Evolutionary conservation across 2,113 vertebrate genomes (phyloP).

Genomic region (Erythrolamprus reginae): DNA sequence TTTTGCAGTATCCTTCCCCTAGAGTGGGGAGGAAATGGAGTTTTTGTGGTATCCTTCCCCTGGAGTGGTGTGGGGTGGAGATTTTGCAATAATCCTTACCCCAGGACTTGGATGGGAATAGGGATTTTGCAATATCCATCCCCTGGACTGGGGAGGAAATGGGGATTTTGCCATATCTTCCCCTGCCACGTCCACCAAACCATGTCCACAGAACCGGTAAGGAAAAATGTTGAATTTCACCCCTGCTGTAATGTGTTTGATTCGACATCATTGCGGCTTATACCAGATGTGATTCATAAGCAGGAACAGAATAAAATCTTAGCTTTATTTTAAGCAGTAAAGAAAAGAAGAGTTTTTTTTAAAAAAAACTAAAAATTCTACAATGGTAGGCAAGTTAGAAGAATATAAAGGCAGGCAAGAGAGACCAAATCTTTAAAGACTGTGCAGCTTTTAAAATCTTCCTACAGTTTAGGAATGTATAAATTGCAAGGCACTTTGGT

Average conservation of each 20-base stretch:
- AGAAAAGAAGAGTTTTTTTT: neutral
- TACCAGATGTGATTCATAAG: neutral
- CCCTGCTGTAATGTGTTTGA: neutral
- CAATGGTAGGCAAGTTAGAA: constrained; percentile 13
- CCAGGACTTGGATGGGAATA: no score
- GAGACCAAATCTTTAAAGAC: constrained; percentile 26
- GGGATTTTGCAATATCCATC: no score
- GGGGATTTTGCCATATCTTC: no score
- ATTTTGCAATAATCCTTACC: no score
- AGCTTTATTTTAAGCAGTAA: neutral
- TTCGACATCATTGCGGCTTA: neutral
- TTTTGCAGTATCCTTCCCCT: no score
- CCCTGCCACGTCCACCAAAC: no score
- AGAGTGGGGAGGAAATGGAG: no score
- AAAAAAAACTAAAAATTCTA: constrained; percentile 12
- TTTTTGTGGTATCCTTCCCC: no score
- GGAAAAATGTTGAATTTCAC: no score
- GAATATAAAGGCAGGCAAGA: constrained; percentile 4
- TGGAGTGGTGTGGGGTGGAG: no score
- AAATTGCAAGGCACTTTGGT: constrained; percentile 33
- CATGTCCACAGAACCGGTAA: no score
- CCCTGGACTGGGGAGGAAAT: no score
- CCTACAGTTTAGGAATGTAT: constrained; percentile 34
- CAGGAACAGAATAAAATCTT: neutral
- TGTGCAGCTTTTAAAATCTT: constrained; percentile 35